Conservation (phyloP, 2,113 vertebrate species). For the Mirounga angustirostris region DNA sequence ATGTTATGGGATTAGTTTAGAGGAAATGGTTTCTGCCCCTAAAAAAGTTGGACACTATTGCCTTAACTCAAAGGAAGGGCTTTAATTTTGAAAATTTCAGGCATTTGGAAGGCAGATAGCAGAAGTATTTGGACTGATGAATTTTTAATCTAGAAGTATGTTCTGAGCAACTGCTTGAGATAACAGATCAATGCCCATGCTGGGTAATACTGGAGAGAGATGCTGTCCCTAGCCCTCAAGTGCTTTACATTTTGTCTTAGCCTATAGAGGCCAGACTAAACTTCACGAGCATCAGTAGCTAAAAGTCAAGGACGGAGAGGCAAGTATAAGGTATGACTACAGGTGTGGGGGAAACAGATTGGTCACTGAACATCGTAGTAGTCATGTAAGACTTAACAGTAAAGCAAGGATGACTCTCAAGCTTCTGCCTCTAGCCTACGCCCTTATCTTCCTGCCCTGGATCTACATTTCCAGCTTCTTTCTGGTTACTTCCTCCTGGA, state of each 20-base stretch:
- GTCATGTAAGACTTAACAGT: background rate
- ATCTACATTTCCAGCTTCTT: background rate
- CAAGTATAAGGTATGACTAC: background rate
- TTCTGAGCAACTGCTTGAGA: background rate
- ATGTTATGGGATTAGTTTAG: slow-evolving; percentile 43
- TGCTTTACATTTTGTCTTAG: slow-evolving; percentile 12
- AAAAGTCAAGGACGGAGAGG: slow-evolving; percentile 22
- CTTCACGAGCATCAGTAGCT: background rate
- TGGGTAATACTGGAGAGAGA: slow-evolving; percentile 2
- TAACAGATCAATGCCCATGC: background rate
- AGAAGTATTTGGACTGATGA: slow-evolving; percentile 47
- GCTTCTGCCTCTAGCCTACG: background rate
- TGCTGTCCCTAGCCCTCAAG: background rate
- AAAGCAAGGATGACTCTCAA: background rate
- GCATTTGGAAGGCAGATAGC: background rate
- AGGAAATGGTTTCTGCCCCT: background rate
- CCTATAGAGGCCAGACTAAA: background rate
- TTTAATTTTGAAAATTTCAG: slow-evolving; percentile 42
- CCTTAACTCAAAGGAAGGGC: slow-evolving; percentile 42
- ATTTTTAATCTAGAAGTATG: background rate
- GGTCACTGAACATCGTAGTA: background rate
- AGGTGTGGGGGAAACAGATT: background rate
- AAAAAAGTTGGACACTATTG: slow-evolving; percentile 15
- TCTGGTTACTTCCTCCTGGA: background rate
- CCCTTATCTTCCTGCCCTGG: background rate